These are phyloP conservation scores for Pelobates cultripes DNA, from an alignment of 2,797 vertebrate genomes.

Conservation along the genomic window DNA sequence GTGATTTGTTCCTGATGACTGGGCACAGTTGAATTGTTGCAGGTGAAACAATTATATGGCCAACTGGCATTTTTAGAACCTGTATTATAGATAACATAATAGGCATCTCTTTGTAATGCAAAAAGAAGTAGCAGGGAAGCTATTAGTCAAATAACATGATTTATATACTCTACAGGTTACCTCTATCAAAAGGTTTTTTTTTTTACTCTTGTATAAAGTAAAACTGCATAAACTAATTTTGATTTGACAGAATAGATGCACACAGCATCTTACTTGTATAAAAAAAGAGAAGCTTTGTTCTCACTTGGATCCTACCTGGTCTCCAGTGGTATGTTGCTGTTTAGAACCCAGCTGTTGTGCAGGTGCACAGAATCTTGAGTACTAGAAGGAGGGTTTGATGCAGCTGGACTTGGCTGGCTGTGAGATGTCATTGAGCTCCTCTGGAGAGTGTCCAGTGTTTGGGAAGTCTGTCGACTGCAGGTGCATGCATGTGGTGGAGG, in stretches of 20 bases:
- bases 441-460: conserved; percentile 85
- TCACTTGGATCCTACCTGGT: conserved; percentile 79
- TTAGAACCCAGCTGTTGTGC: conserved; percentile 96
- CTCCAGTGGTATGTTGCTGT: conserved; percentile 95
- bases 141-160: not conserved
- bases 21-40: conserved; percentile 26
- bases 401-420: conserved; percentile 85
- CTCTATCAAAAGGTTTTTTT: not conserved
- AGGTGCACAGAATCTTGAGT: conserved; percentile 81
- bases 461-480: conserved; percentile 84
- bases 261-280: conserved; percentile 13
- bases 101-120: conserved; percentile 37
- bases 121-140: not conserved
- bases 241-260: not conserved
- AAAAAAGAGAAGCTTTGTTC: fast-evolving
- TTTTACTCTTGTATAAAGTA: conserved; percentile 25
- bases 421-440: conserved; percentile 90
- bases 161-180: not conserved
- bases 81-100: conserved; percentile 25
- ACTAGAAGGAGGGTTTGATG: conserved; percentile 74
- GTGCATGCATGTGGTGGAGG: conserved; percentile 91
- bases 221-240: not conserved
- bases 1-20: conserved; percentile 27
- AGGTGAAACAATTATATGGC: conserved; percentile 45
- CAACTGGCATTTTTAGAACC: conserved; percentile 16